Evolutionary conservation across 2,797 vertebrate genomes (phyloP).

Genomic region (Hyperoplus lanceolatus): DNA sequence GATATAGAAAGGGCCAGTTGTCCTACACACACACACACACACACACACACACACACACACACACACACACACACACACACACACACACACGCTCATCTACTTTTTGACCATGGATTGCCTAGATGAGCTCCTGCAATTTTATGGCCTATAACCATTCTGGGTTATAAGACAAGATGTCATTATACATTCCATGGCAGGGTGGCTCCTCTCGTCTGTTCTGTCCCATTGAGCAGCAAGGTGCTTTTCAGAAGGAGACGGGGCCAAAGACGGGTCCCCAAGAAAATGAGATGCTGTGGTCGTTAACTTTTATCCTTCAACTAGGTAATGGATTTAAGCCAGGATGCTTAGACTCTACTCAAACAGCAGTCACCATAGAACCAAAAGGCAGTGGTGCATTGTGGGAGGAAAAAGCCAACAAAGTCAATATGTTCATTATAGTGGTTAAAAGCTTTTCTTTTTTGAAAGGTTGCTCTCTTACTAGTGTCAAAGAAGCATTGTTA

Average conservation of each 20-base stretch:
- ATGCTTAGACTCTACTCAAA: slow-evolving; percentile 42
- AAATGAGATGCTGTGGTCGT: slow-evolving; percentile 84
- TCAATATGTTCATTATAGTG: slow-evolving; percentile 15
- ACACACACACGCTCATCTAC: slow-evolving; percentile 49
- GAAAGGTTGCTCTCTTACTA: slow-evolving; percentile 13
- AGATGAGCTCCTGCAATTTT: slow-evolving; percentile 71
- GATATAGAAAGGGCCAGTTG: slow-evolving; percentile 7
- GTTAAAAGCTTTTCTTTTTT: slow-evolving; percentile 20
- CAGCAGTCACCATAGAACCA: background rate
- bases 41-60: too few species aligned
- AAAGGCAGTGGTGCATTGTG: slow-evolving; percentile 16
- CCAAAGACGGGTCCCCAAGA: slow-evolving; percentile 63
- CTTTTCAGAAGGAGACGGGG: slow-evolving; percentile 68
- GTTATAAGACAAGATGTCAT: slow-evolving; percentile 81
- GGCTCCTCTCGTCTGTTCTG: slow-evolving; percentile 73
- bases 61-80: too few species aligned
- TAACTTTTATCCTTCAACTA: slow-evolving; percentile 83
- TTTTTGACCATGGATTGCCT: slow-evolving; percentile 60
- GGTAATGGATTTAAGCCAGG: slow-evolving; percentile 69
- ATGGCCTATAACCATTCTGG: slow-evolving; percentile 76
- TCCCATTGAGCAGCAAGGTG: slow-evolving; percentile 75
- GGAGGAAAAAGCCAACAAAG: slow-evolving; percentile 41
- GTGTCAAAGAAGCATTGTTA: slow-evolving; percentile 1
- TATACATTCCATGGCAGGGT: slow-evolving; percentile 73
- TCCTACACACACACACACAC: background rate